Base-by-base conservation (phyloP, 2,113 vertebrate species). In the Cavia aperea region DNA sequence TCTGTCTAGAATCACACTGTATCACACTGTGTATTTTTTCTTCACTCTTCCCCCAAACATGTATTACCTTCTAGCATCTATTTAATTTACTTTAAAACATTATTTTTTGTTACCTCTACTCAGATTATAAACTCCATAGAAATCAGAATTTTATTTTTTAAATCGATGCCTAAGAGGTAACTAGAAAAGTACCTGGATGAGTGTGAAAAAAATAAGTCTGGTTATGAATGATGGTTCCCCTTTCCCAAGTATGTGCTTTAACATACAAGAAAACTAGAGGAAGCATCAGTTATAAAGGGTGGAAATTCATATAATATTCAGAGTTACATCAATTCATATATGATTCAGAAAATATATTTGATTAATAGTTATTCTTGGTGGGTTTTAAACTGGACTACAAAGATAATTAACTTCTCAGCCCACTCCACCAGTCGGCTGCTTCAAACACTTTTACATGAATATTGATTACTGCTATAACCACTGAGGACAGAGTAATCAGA, bases 401-500 rank as follows among this genome's bases (percentile, higher is more conserved):
- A 65, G 33, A 93, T 86, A 79, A 93, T 65, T 78, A 93, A 21
- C 13, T 89, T 83, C 29, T 92, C 68, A 93, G 77, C 9, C 56
- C 73, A 65, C 13, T 88, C 16, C 62, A 82, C 70, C 19, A 21
- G 14, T 68, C 56, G 60, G 21, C 43, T 89, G 36, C 81, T 94
- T 89, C 10, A 90, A 90, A 90, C 24, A 90, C 43, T 88, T 88
- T 73, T 84, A 21, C 15, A 36, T 88, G 68, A 95, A 72, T 92
- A 92, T 66, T 81, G 81, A 86, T 89, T 77, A 24, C 31, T 93
- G 26, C 24, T 84, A 15, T 73, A 88, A 88, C 19, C 18, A 75
- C 56, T 33, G 13, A 88, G 36, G 33, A 56, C 63, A 83, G 10
- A 39, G 49, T 70, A 83, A 75, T 92, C 26, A 68, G 78, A 75